Evolutionary conservation across 1,140 invertebrate species (phyloP), one percentile per base, ranked within the genome.

Genomic region (Apolygus lucorum): DNA sequence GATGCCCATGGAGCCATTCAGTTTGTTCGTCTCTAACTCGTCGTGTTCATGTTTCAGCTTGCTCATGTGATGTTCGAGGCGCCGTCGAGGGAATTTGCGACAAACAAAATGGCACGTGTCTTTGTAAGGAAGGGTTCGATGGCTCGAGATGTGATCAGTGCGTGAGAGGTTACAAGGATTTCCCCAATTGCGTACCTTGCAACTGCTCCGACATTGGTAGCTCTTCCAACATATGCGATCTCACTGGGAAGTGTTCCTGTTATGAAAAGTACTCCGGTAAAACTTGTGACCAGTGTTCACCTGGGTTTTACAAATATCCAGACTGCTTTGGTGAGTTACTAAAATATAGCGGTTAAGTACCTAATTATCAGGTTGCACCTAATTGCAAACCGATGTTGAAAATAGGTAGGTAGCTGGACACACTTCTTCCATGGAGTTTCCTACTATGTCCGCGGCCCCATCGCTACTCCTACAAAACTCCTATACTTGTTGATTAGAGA

Each of bases 251-350:
- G 80, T 99, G 97, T 81, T 88, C 88, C 29, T 99, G 97, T 77
- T 82, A 92, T 0, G 79, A 80, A 0, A 98, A 95, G 77, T 99
- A 93, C 79, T 91, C 90, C 24, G 94, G 95, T 26, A 86, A 87
- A 73, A 90, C 90, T 72, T 99, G 97, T 79, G 88, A 94, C 70
- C 89, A 95, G 74, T 99, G 97, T 80, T 93, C 92, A 71, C 90
- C 95, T 24, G 96, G 96, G 1, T 97, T 90, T 78, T 98, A 91
- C 80, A 88, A 88, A 74, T 98, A 93, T 78, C 96, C 96, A 0
- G 89, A 97, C 42, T 99, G 97, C 78, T 82, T 88, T 71, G 79
- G 93, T 95, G 82, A 86, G 87, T 87, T 69, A 71, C 42, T 54
- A 21, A n/a, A n/a, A n/a, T n/a, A n/a, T n/a, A n/a, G n/a, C n/a